These are phyloP conservation scores for Mastigias papua DNA, from an alignment of 30 jellyfish, hydroid and myxozoan species.

Conservation along the genomic window DNA sequence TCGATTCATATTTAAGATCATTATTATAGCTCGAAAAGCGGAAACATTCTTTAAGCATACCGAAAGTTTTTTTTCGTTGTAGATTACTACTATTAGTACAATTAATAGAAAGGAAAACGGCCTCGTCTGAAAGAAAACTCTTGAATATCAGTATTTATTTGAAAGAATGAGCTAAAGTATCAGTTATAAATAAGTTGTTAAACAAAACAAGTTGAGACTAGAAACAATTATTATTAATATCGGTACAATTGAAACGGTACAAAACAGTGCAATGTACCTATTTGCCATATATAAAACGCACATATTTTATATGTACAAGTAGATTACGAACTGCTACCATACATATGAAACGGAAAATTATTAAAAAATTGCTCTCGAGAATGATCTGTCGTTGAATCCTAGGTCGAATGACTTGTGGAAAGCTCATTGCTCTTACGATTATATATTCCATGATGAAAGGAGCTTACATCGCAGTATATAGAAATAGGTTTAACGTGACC, in stretches of 20 bases:
- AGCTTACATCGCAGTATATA: no score
- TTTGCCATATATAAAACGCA: slow-evolving; percentile 38
- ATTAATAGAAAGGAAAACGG: background rate
- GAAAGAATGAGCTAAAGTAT: background rate
- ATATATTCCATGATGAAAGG: no score
- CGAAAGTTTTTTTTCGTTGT: no score
- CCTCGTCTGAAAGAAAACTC: background rate
- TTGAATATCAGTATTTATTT: background rate
- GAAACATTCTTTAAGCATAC: no score
- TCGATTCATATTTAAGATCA: no score
- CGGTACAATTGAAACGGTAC: slow-evolving; percentile 29
- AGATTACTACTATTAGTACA: background rate
- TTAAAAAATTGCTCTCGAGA: background rate
- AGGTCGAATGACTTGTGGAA: no score
- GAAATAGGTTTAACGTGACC: no score
- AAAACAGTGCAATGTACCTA: slow-evolving; percentile 63
- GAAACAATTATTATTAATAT: background rate
- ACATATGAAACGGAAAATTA: background rate
- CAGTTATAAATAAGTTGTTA: slow-evolving; percentile 10
- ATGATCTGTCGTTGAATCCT: background rate
- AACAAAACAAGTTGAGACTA: background rate
- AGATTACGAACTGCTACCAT: slow-evolving; percentile 25
- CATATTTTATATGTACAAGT: slow-evolving; percentile 65
- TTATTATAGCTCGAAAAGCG: no score
- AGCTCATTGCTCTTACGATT: no score